These are phyloP conservation scores for Thereva nobilitata DNA, from an alignment of 2,888 invertebrate genomes.

Conservation along the genomic window DNA sequence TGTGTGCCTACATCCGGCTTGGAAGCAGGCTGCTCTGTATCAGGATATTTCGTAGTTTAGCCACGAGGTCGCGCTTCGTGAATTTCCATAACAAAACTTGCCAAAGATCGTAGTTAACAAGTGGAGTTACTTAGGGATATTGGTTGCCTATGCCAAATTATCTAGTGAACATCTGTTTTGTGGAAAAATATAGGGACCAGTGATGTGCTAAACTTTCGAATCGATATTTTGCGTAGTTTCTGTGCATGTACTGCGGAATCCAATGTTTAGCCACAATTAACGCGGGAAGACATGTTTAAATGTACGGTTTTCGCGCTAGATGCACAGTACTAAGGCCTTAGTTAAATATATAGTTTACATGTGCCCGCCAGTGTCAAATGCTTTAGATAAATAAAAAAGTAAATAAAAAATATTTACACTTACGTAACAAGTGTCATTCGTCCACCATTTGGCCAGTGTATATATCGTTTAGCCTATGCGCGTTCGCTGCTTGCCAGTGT, in stretches of 20 bases:
- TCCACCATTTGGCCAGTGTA: slow-evolving; percentile 32
- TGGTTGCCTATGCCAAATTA: neutral
- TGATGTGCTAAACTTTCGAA: neutral
- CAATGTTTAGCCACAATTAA: neutral
- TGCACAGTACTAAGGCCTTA: neutral
- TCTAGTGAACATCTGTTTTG: slow-evolving; percentile 8
- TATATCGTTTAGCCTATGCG: no score
- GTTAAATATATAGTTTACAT: neutral
- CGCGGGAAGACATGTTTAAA: no score
- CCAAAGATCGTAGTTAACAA: slow-evolving; percentile 7
- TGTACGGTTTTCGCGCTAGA: no score
- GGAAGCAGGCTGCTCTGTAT: slow-evolving; percentile 56
- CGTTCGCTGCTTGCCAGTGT: no score
- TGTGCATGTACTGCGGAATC: neutral
- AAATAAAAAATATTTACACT: slow-evolving; percentile 45
- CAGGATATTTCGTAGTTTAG: slow-evolving; percentile 54
- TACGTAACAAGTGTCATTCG: slow-evolving; percentile 48
- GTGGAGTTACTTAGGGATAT: no score
- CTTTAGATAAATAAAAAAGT: slow-evolving; percentile 34
- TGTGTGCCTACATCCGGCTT: slow-evolving; percentile 59
- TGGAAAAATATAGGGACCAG: neutral
- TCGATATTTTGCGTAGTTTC: slow-evolving; percentile 24
- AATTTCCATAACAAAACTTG: slow-evolving; percentile 19
- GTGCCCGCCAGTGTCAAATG: neutral
- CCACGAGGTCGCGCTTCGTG: slow-evolving; percentile 56